These are phyloP conservation scores for Gisinianus flammeolus DNA, from an alignment of 2,888 invertebrate species.

Conservation along the genomic window DNA sequence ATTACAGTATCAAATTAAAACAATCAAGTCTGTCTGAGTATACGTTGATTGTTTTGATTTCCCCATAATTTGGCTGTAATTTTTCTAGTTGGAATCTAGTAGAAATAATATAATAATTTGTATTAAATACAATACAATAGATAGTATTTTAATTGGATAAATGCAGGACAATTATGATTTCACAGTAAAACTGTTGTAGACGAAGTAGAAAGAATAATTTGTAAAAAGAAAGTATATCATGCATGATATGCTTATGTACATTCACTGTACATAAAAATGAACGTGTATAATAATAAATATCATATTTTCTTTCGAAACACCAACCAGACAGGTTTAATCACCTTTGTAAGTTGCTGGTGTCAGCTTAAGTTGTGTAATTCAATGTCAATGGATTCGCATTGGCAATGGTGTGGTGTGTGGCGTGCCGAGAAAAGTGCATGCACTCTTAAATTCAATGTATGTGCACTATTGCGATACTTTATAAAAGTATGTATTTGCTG, in stretches of 20 bases:
- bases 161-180: neutral
- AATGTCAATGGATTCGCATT: neutral
- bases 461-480: neutral
- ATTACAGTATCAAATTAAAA: no score
- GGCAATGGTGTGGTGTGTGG: neutral
- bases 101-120: no score
- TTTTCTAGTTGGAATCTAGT: no score
- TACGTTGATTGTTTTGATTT: no score
- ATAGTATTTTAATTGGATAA: neutral
- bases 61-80: no score
- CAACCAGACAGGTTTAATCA: constrained; percentile 29
- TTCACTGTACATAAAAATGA: no score
- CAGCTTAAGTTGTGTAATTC: constrained; percentile 3
- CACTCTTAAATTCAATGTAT: neutral
- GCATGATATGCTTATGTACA: no score
- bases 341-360: constrained; percentile 27
- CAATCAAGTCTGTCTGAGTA: no score
- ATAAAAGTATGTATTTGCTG: neutral
- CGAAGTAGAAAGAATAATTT: neutral
- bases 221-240: neutral
- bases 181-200: neutral
- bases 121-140: no score
- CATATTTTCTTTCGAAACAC: neutral
- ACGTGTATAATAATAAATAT: neutral
- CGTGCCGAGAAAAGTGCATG: neutral